These are phyloP conservation scores for Megamerina dolium DNA, from an alignment of 2,888 invertebrate species.

Conservation along the genomic window DNA sequence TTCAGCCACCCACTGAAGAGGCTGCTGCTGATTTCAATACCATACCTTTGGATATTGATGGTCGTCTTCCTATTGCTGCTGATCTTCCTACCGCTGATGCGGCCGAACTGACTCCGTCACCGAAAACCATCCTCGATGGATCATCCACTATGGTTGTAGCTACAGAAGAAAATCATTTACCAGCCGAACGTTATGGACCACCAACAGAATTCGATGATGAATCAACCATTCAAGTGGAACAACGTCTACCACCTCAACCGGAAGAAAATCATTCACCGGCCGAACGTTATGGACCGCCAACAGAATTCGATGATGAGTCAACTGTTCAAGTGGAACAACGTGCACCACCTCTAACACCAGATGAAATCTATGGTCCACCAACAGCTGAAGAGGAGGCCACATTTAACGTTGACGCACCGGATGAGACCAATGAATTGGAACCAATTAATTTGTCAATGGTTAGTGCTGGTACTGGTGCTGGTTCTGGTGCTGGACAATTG, in stretches of 20 bases:
- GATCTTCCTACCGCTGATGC: slow-evolving; percentile 30
- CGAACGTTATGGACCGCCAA: slow-evolving; percentile 32
- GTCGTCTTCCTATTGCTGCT: slow-evolving; percentile 22
- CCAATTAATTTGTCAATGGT: too few species aligned
- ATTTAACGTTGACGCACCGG: slow-evolving; percentile 7
- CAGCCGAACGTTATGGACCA: slow-evolving; percentile 32
- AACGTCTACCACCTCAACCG: neutral
- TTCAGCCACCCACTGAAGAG: slow-evolving; percentile 38
- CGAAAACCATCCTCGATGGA: neutral
- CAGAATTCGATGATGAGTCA: slow-evolving; percentile 9
- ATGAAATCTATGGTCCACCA: slow-evolving; percentile 34
- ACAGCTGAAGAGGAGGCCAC: slow-evolving; percentile 12
- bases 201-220: slow-evolving; percentile 18
- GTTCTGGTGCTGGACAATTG: slow-evolving; percentile 27
- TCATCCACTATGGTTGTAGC: too few species aligned
- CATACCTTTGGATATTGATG: slow-evolving; percentile 16
- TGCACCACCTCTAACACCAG: slow-evolving; percentile 22
- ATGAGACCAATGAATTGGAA: slow-evolving; percentile 25
- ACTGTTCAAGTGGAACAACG: too few species aligned
- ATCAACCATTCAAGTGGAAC: neutral
- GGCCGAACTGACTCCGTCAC: slow-evolving; percentile 17
- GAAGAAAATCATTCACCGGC: slow-evolving; percentile 20
- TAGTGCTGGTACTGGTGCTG: slow-evolving; percentile 14
- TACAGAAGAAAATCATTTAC: slow-evolving; percentile 13
- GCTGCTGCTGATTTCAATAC: slow-evolving; percentile 33